Evolutionary conservation across 2,113 vertebrate species (phyloP).

Genomic region (Puma concolor): DNA sequence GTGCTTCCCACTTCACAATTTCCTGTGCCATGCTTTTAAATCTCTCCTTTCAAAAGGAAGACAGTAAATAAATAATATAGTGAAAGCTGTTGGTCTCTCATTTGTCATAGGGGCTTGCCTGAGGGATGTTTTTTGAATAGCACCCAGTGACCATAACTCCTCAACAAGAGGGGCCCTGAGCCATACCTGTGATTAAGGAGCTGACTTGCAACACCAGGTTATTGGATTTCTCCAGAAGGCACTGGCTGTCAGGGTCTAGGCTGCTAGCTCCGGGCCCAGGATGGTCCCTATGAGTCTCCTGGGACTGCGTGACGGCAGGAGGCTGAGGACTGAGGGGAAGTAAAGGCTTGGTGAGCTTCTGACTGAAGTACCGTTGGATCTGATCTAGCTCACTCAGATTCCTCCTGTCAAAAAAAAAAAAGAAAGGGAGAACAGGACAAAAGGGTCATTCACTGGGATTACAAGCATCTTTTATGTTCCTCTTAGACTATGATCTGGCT

Average conservation of each 20-base stretch:
- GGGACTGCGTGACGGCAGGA: background rate
- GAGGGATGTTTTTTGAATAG: conserved; percentile 2
- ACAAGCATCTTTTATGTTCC: background rate
- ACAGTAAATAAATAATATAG: background rate
- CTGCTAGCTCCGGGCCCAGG: background rate
- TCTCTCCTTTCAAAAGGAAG: conserved; percentile 26
- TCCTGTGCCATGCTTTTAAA: background rate
- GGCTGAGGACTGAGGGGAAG: conserved; percentile 36
- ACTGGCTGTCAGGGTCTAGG: conserved; percentile 51
- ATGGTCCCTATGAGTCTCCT: conserved; percentile 31
- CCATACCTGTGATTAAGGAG: conserved; percentile 90
- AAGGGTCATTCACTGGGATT: background rate
- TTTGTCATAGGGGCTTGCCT: background rate
- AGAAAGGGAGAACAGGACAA: background rate
- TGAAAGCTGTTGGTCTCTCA: background rate
- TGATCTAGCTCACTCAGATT: conserved; percentile 96
- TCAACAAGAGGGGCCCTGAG: background rate
- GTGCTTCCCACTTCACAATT: background rate
- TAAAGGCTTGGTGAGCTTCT: conserved; percentile 89
- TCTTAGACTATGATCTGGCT: background rate
- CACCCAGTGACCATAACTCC: background rate
- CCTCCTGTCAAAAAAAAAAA: conserved; percentile 84
- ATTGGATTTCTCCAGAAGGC: conserved; percentile 82
- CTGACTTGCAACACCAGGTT: conserved; percentile 90
- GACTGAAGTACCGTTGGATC: conserved; percentile 94